Evolutionary conservation across 2,888 invertebrate species (phyloP), one percentile per base, ranked within the genome.

Genomic region (Galeruca laticollis): DNA sequence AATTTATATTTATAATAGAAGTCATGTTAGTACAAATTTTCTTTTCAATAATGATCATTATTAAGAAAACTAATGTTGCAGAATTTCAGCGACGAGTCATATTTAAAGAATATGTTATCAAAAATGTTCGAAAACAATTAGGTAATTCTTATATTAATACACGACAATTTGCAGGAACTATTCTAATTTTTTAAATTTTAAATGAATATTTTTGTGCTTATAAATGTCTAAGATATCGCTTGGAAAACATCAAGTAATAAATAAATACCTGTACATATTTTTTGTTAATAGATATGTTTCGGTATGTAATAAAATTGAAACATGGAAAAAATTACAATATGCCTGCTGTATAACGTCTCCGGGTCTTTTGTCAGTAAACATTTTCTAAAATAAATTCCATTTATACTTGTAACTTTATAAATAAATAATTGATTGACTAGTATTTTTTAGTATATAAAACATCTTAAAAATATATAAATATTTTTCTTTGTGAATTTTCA

Each of bases 151-250:
- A 65, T 54, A 57, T 13, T 57, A 65, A 47, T 65, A 65, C 57
- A 65, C 65, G 65, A 65, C 65, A 65, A 65, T 47, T 63, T 65
- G 65, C 65, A 65, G 65, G 65, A 65, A 65, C 65, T 65, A 65
- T 57, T 57, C 65, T 65, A 65, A 54, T 57, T 49, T 64, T 64
- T 57, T 33, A 35, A 54, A 63, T 63, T 61, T 63, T 63, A 62
- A 62, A 62, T 65, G 57, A 65, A 65, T 43, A 57, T 35, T 18
- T 11, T 56, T 65, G 65, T 65, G 65, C 65, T 65, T 65, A 65
- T 65, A 65, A 65, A 9, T 57, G 43, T 56, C 47, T 57, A 52
- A 49, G 4, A 62, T 52, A 37, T 26, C 62, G 51, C 62, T 43
- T 40, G 47, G 49, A 65, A 65, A 35, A 65, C 65, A 65, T 65